These are phyloP conservation scores for Pseudopodoces humilis DNA, from an alignment of 2,113 vertebrate genomes.

Conservation along the genomic window DNA sequence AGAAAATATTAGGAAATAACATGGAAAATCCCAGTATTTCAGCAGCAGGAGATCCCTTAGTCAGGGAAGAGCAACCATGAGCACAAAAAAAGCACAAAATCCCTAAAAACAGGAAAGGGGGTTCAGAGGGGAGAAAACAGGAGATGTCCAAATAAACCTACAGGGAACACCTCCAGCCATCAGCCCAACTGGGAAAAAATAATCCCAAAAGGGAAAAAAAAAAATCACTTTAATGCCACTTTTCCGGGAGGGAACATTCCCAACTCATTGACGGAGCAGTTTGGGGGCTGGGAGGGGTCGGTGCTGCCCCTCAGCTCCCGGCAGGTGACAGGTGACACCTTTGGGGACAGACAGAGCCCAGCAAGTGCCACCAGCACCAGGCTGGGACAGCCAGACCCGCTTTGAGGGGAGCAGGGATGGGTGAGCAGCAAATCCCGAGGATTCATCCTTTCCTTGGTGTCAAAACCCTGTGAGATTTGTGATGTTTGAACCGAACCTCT, in stretches of 20 bases:
- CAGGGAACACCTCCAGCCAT: background rate
- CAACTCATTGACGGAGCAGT: accelerated
- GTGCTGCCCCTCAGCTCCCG: background rate
- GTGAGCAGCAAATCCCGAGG: accelerated
- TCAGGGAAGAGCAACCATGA: background rate
- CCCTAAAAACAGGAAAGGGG: background rate
- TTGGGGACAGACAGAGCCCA: background rate
- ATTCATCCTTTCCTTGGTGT: accelerated
- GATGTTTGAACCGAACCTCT: background rate
- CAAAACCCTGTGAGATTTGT: background rate
- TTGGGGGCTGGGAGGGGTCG: background rate
- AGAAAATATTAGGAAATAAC: background rate
- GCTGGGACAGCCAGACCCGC: background rate
- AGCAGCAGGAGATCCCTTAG: background rate
- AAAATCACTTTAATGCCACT: background rate
- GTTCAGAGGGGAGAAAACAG: background rate
- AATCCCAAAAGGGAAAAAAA: accelerated
- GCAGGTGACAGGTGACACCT: accelerated
- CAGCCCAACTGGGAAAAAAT: accelerated
- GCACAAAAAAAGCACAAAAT: background rate
- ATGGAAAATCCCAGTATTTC: background rate
- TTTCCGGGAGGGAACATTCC: background rate
- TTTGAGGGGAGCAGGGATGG: background rate
- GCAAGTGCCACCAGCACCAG: background rate
- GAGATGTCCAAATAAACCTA: background rate